These are phyloP conservation scores for Amphiprion clarkii DNA, from an alignment of 2,797 vertebrate species.

Conservation along the genomic window DNA sequence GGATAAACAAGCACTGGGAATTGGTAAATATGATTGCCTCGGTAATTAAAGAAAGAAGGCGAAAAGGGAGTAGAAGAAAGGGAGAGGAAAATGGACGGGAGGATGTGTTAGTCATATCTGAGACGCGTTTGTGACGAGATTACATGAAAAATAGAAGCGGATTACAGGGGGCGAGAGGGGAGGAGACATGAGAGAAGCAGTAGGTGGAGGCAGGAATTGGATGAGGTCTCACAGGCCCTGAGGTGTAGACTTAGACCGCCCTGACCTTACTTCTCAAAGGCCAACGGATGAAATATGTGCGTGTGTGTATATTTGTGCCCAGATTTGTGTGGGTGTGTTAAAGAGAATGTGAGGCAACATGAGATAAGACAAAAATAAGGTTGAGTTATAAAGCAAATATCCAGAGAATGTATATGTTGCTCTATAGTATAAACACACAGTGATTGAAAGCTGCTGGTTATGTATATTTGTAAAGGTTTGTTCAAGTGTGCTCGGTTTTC, in stretches of 20 bases:
- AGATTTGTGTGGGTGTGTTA: constrained; percentile 35
- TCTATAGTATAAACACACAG: not conserved
- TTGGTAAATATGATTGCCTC: constrained; percentile 80
- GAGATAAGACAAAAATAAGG: constrained; percentile 35
- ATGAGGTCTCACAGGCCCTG: constrained; percentile 69
- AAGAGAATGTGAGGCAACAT: constrained; percentile 29
- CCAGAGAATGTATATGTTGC: constrained; percentile 22
- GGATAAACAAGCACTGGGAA: constrained; percentile 76
- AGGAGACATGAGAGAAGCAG: constrained; percentile 49
- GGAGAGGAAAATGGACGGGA: constrained; percentile 59
- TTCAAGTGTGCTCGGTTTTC: constrained; percentile 33
- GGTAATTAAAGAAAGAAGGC: constrained; percentile 81
- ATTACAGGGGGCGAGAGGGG: constrained; percentile 65
- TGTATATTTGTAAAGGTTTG: constrained; percentile 30
- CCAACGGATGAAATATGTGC: constrained; percentile 37
- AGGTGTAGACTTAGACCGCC: constrained; percentile 69
- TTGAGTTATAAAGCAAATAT: constrained; percentile 41
- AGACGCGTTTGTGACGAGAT: constrained; percentile 76
- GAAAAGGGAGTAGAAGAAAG: constrained; percentile 61
- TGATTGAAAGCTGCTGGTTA: constrained; percentile 15
- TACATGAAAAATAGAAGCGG: constrained; percentile 74
- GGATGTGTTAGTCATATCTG: constrained; percentile 80
- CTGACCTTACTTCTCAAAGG: constrained; percentile 67
- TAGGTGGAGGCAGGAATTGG: constrained; percentile 65
- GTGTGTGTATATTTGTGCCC: constrained; percentile 26